Percentiles rank a stretch among this genome's conserved stretches.
Conservation (phyloP, 23 tunicate species). For the Aplidium turbinatum region DNA sequence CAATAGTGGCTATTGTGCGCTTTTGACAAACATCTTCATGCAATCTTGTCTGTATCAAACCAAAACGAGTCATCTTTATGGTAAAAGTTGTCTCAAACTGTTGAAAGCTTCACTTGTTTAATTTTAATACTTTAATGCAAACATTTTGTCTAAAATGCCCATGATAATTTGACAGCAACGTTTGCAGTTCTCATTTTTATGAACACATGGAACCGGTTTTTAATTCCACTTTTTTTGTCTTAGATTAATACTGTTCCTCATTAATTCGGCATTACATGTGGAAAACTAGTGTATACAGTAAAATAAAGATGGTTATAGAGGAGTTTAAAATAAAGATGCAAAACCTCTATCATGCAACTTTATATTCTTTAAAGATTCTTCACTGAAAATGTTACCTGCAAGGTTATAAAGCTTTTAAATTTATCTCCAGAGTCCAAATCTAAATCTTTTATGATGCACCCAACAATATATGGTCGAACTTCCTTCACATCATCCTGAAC, state of each 20-base stretch:
- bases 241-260: not conserved
- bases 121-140: too few relatives aligned
- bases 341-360: too few relatives aligned
- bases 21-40: constrained; percentile 79
- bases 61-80: too few relatives aligned
- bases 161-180: too few relatives aligned
- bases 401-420: constrained; percentile 61
- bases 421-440: constrained; percentile 32
- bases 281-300: not conserved
- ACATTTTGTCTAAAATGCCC: too few relatives aligned
- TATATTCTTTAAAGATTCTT: not conserved
- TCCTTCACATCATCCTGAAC: constrained; percentile 62
- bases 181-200: too few relatives aligned
- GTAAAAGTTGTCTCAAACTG: too few relatives aligned
- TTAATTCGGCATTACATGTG: not conserved
- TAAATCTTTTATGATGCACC: constrained; percentile 60
- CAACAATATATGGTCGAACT: constrained; percentile 82
- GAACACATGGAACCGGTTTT: too few relatives aligned
- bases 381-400: constrained; percentile 42
- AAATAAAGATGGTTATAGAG: not conserved
- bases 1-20: constrained; percentile 85
- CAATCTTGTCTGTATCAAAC: constrained; percentile 69
- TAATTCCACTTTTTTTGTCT: too few relatives aligned
- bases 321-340: not conserved
- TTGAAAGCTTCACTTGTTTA: not conserved